Evolutionary conservation across 2,888 invertebrate genomes (phyloP), one percentile per base, ranked within the genome.

Genomic region (Tenodera sinensis): DNA sequence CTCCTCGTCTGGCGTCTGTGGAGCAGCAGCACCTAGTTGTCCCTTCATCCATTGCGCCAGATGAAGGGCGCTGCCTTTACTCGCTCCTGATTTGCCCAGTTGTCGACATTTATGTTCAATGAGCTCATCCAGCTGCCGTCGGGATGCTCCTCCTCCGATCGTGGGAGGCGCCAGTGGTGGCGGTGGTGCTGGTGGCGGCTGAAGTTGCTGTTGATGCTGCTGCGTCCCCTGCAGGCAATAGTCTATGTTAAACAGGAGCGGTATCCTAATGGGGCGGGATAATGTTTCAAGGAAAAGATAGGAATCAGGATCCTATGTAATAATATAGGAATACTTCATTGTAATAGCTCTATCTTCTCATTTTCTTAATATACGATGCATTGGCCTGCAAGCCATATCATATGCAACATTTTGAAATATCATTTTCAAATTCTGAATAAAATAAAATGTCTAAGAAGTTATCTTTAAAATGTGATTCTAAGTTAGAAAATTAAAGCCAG

Each of bases 41-140:
- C 96, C 96, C 12, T 90, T 96, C 96, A 97, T 97, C 97, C 97
- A 97, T 92, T 96, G 95, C 91, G 97, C 96, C 91, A 97, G 93
- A 91, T 97, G 97, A 87, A 96, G 93, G 0, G 96, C 96, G 89
- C 96, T 96, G 27, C 96, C 96, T 92, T 95, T 96, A 91, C 96
- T 95, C 83, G 95, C 94, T 87, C 95, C 95, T 91, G 95, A 95
- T 92, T 95, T 95, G 91, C 95, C 95, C 90, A 96, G 93, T 90
- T 95, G 95, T 91, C 95, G 95, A 92, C 95, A 96, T 92, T 95
- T 95, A 92, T 95, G 95, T 92, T 95, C 95, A 91, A 95, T 95
- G 90, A 95, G 92, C 92, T 95, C 94, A 91, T 95, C 95, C 90
- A 95, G 93, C 92, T 95, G 90, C n/a, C 89, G 89, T 82, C 89